Percentiles rank a stretch among this genome's conserved stretches.
These are phyloP conservation scores for Agrochola lota DNA, from an alignment of 2,888 invertebrate genomes.

Conservation along the genomic window DNA sequence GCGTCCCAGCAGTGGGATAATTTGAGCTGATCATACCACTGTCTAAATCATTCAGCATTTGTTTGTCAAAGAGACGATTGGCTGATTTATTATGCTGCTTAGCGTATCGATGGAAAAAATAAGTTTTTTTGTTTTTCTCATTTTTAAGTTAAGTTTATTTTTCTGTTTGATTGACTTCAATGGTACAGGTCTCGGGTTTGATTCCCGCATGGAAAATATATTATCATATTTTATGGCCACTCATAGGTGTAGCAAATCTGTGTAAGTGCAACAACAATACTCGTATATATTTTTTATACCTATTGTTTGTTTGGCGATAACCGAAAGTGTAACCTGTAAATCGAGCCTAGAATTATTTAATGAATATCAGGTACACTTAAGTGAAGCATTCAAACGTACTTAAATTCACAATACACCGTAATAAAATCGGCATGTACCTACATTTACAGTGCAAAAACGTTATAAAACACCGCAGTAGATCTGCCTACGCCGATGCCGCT, in stretches of 20 bases:
- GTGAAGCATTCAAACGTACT: background rate
- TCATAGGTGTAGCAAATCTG: background rate
- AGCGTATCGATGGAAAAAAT: too few relatives aligned
- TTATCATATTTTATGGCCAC: background rate
- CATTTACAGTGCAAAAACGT: background rate
- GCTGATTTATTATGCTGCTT: too few relatives aligned
- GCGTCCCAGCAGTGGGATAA: too few relatives aligned
- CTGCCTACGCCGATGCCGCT: constrained; percentile 26
- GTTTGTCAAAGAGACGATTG: too few relatives aligned
- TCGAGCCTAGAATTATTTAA: background rate
- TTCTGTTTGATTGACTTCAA: background rate
- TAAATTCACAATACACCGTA: background rate
- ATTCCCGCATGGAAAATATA: background rate
- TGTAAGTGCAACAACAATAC: background rate
- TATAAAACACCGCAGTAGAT: constrained; percentile 1
- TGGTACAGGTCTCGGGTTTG: background rate
- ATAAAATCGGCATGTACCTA: background rate
- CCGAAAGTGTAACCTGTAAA: background rate
- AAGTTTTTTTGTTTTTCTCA: too few relatives aligned
- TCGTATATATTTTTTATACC: background rate
- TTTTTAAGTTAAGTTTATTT: too few relatives aligned
- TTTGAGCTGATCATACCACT: too few relatives aligned
- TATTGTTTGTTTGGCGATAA: background rate
- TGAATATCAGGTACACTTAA: background rate
- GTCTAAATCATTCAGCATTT: too few relatives aligned